Base-by-base conservation (phyloP, 2,888 invertebrate species). In the Microdon myrmicae region DNA sequence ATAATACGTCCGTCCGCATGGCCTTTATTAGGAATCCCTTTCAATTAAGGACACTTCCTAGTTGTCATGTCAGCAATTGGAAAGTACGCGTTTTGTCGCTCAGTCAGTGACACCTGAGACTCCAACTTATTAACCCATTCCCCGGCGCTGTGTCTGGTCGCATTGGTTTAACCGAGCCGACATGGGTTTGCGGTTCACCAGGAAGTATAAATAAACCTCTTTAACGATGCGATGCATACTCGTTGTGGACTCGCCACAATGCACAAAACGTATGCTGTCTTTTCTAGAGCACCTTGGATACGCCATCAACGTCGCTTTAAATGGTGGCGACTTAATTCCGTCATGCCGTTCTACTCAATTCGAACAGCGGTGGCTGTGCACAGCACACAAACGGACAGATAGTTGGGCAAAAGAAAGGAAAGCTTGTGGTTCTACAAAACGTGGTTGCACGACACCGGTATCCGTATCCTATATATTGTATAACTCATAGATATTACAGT, bases 151-250 rank as follows among this genome's bases (percentile, higher is more conserved):
- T 16, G 16, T 43, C 17, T 26, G 35, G 17, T 16, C 45, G 29
- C 23, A 20, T 44, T 19, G 9, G 38, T 32, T 43, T 44, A 44
- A 43, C 37, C 26, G 35, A 37, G 38, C 29, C 38, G 38, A 32
- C 47, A 48, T 48, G n/a, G n/a, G n/a, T 60, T 48, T 55, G 43
- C 44, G 55, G 55, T 43, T 60, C 38, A 60, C 60, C 60, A 54
- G 60, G 60, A 60, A 60, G 55, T 54, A 26, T 54, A 59, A 54
- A 54, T 35, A 47, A 41, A 41, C 16, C 35, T 47, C 13, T 44
- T 12, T 28, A 28, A n/a, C 22, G 37, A 12, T 31, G 22, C 29
- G 43, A 8, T 16, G 22, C 39, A 39, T 22, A 16, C 7, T 47
- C n/a, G n/a, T n/a, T n/a, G n/a, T n/a, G n/a, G n/a, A n/a, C n/a